Conservation (phyloP, 2,888 invertebrate species). For the Pyrochroa serraticornis region DNA sequence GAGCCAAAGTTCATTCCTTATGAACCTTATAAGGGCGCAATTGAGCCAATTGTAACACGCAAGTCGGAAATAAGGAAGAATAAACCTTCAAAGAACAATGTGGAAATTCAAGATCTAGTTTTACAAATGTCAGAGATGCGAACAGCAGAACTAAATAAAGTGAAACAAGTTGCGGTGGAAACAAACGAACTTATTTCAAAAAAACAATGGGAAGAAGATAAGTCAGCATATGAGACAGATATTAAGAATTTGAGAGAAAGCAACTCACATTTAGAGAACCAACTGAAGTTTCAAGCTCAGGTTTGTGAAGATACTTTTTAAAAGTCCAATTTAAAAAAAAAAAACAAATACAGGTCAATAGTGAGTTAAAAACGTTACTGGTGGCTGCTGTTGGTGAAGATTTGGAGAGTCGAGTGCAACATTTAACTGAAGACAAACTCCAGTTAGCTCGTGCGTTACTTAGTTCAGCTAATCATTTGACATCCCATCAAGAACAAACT, state of each 20-base stretch:
- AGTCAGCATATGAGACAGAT: slow-evolving; percentile 64
- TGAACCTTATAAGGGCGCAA: slow-evolving; percentile 86
- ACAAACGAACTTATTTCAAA: slow-evolving; percentile 54
- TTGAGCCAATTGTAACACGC: slow-evolving; percentile 74
- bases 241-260: slow-evolving; percentile 69
- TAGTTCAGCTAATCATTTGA: slow-evolving; percentile 84
- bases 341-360: slow-evolving; percentile 87
- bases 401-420: slow-evolving; percentile 85
- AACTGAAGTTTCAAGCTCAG: slow-evolving; percentile 86
- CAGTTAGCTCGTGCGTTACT: slow-evolving; percentile 84
- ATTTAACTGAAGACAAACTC: slow-evolving; percentile 90
- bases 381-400: slow-evolving; percentile 97
- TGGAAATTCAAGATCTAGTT: slow-evolving; percentile 66
- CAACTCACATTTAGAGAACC: slow-evolving; percentile 75
- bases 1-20: slow-evolving; percentile 87
- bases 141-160: slow-evolving; percentile 66
- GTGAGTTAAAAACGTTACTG: slow-evolving; percentile 88
- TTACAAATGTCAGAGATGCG: slow-evolving; percentile 75
- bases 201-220: slow-evolving; percentile 59
- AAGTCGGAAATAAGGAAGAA: slow-evolving; percentile 56
- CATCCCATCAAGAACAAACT: slow-evolving; percentile 89
- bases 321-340: no score
- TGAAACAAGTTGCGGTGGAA: slow-evolving; percentile 55
- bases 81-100: slow-evolving; percentile 55
- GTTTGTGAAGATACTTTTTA: slow-evolving; percentile 57